These are phyloP conservation scores for Catharus ustulatus DNA, from an alignment of 2,797 vertebrate species.

Conservation along the genomic window DNA sequence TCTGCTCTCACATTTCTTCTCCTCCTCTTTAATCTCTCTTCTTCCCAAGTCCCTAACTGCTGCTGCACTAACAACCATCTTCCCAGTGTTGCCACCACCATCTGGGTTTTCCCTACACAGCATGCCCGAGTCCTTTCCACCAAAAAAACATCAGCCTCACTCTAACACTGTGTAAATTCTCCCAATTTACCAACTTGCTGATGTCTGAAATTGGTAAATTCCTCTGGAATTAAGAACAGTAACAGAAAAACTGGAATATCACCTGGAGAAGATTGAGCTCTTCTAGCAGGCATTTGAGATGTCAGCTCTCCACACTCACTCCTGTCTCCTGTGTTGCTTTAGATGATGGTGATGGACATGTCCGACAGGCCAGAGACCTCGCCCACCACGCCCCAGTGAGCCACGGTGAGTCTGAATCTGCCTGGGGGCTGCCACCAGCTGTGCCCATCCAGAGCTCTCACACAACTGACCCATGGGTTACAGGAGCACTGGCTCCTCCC, in stretches of 20 bases:
- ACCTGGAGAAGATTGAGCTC: background rate
- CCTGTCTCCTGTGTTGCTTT: background rate
- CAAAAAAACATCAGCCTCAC: background rate
- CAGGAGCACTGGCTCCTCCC: background rate
- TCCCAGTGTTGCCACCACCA: background rate
- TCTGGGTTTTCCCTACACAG: background rate
- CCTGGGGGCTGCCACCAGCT: background rate
- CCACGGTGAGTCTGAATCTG: background rate
- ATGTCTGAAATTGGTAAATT: background rate
- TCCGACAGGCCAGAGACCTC: slow-evolving; percentile 42
- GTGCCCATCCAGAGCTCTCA: background rate
- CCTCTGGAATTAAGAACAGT: background rate
- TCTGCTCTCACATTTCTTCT: background rate
- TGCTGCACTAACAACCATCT: background rate
- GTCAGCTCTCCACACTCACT: background rate
- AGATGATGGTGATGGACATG: background rate
- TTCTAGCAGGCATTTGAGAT: background rate
- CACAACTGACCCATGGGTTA: background rate
- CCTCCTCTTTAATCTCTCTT: background rate
- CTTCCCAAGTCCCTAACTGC: background rate
- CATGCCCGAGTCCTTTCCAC: background rate
- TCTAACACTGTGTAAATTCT: background rate
- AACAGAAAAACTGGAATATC: background rate
- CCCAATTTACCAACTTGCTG: background rate
- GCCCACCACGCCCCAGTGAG: background rate